These are phyloP conservation scores for Hypolimnas misippus DNA, from an alignment of 2,888 invertebrate genomes.

Conservation along the genomic window DNA sequence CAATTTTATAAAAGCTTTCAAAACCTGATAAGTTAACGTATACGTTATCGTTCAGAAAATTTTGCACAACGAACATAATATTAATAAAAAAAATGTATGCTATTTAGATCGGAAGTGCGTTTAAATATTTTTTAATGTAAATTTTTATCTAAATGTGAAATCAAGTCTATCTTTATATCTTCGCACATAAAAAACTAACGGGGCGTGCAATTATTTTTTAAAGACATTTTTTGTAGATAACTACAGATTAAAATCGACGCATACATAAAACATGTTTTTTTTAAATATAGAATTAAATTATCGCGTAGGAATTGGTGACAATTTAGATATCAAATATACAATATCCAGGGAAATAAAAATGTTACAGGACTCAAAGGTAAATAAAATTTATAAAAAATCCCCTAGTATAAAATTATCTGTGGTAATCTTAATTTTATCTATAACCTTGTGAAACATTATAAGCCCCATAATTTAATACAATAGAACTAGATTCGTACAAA, in stretches of 20 bases:
- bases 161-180: not conserved
- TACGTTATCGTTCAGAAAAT: not conserved
- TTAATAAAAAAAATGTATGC: not conserved
- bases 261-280: not conserved
- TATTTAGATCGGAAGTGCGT: not conserved
- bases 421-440: too few species aligned
- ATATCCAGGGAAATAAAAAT: too few species aligned
- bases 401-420: too few species aligned
- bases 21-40: too few species aligned
- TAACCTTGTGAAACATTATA: too few species aligned
- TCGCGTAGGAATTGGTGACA: too few species aligned
- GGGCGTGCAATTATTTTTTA: not conserved
- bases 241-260: not conserved
- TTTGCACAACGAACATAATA: not conserved
- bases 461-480: too few species aligned
- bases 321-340: too few species aligned
- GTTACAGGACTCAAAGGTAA: too few species aligned
- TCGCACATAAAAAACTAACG: not conserved
- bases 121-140: not conserved
- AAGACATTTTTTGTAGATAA: not conserved
- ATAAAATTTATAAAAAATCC: too few species aligned
- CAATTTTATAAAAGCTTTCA: too few species aligned
- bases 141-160: not conserved
- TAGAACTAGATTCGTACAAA: too few species aligned
- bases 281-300: not conserved